Base-by-base conservation (phyloP, 2,113 vertebrate genomes). In the Orthonyx spaldingii region DNA sequence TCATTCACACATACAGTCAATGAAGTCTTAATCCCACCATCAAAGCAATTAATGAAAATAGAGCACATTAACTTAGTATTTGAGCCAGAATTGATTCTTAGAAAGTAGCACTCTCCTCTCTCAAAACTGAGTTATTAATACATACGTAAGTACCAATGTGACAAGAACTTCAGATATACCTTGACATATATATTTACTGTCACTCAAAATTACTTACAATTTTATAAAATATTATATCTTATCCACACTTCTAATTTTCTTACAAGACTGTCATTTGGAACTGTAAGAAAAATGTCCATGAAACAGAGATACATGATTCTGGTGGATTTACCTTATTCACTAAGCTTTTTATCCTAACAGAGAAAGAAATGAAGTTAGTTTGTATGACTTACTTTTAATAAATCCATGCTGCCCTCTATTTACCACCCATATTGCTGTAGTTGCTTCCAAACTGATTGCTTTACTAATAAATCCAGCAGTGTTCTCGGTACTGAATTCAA, bases 1-100 rank as follows among this genome's bases (percentile, higher is more conserved):
- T 78, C 28, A 81, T 92, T 94, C 76, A 63, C 56, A 70, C 52
- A 70, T 77, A 61, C 18, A 20, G 85, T 95, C 94, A 96, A 77
- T 90, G 75, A 86, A 95, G 30, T 78, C 76, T 84, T 94, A 96
- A 93, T 90, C 72, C 88, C 39, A 75, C 64, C 69, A 68, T 64
- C 71, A 78, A 94, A 92, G 68, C 69, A 88, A 96, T 89, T 96
- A 96, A 92, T 84, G 93, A 89, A 96, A 96, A 89, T 6, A 82
- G 56, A 96, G 47, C 41, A 69, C 49, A 74, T 89, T 69, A 94
- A 71, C 68, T 70, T 61, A 60, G 56, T 49, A 75, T 20, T 33
- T 22, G 60, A 96, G 79, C 32, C 47, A 90, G 76, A 93, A 92
- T 5, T 92, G 75, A 95, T 75, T 90, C 64, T 68, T 60, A 63